phyloP scores from a whole-genome alignment of 2,888 invertebrate species.

The Cephonodes hylas region DNA sequence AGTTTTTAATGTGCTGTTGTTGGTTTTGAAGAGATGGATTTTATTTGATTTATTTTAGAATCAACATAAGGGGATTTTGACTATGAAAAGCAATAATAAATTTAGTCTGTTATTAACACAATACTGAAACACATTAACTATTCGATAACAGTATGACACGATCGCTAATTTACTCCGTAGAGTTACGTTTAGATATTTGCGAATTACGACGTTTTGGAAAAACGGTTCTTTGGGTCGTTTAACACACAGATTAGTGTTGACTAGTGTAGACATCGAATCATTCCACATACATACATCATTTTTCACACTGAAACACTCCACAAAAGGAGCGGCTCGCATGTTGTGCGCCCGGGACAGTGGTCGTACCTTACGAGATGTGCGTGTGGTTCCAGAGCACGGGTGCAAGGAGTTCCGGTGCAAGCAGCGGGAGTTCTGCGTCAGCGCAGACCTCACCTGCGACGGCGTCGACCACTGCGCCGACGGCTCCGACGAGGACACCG shows the following conservation, averaged over 20 bases:
- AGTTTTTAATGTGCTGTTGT: background rate
- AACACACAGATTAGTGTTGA: too few relatives aligned
- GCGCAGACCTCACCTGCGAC: conserved; percentile 94
- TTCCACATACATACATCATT: background rate
- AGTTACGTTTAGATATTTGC: too few relatives aligned
- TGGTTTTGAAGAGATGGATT: background rate
- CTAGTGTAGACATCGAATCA: too few relatives aligned
- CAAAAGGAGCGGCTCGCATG: background rate
- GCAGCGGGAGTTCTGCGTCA: conserved; percentile 94
- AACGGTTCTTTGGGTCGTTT: too few relatives aligned
- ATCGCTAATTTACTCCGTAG: too few relatives aligned
- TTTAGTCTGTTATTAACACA: too few relatives aligned
- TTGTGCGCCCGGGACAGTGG: conserved; percentile 14
- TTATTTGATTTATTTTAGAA: too few relatives aligned
- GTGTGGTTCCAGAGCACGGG: conserved; percentile 86
- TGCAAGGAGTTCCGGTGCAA: conserved; percentile 95
- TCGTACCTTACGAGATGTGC: conserved; percentile 13
- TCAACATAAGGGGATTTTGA: too few relatives aligned
- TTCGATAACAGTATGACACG: too few relatives aligned
- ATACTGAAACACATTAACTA: too few relatives aligned
- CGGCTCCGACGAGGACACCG: conserved; percentile 94
- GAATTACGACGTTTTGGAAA: too few relatives aligned
- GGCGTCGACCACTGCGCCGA: conserved; percentile 96
- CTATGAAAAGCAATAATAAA: too few relatives aligned
- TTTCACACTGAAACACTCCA: background rate